These are phyloP conservation scores for Drosophila athabasca DNA, from an alignment of 1,140 invertebrate genomes.

Conservation along the genomic window DNA sequence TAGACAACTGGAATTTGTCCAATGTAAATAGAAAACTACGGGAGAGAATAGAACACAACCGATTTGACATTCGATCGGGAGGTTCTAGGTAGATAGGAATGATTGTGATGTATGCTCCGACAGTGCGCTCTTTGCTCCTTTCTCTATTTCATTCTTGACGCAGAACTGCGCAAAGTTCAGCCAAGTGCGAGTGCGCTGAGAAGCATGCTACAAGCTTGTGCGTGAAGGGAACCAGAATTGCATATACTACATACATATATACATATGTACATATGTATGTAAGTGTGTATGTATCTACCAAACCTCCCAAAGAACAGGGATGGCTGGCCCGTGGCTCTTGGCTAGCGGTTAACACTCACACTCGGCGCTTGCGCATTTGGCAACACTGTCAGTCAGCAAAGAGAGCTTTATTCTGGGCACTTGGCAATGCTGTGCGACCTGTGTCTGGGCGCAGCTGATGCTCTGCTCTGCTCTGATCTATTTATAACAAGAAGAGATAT, in stretches of 20 bases:
- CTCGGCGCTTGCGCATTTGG: slow-evolving; percentile 52
- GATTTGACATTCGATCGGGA: no score
- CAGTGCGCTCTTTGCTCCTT: slow-evolving; percentile 16
- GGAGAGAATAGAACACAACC: no score
- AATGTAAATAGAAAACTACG: no score
- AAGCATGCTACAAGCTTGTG: slow-evolving; percentile 58
- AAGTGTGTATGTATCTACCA: no score
- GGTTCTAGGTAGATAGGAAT: no score
- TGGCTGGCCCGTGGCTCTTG: no score
- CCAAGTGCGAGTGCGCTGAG: slow-evolving; percentile 43
- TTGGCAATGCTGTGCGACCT: not conserved
- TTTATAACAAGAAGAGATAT: slow-evolving; percentile 24
- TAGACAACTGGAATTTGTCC: no score
- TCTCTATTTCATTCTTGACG: not conserved
- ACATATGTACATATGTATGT: no score
- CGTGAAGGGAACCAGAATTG: no score
- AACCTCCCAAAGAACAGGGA: no score
- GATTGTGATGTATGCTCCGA: not conserved
- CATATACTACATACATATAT: no score
- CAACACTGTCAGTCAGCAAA: slow-evolving; percentile 7
- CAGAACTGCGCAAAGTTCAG: slow-evolving; percentile 46
- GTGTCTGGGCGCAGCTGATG: not conserved
- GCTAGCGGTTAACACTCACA: slow-evolving; percentile 8
- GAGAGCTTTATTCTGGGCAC: no score
- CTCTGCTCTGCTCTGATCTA: slow-evolving; percentile 26